A percentile compares a stretch with the other conserved stretches of the same genome.
Conservation (phyloP, 2,113 vertebrate genomes). For the Clarias gariepinus region DNA sequence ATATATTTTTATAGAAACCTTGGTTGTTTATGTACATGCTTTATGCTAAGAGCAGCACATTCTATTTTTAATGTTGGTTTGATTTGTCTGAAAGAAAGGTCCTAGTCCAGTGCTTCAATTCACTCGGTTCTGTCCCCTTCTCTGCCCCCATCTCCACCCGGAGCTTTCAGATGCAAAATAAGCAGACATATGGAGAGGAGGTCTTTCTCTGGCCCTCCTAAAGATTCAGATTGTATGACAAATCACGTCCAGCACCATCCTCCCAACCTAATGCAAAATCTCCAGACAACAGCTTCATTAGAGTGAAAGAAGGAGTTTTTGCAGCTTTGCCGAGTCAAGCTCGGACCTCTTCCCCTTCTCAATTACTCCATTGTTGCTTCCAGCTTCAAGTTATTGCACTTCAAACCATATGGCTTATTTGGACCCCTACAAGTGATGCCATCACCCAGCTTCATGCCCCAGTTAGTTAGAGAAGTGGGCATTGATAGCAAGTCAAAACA, state of each 20-base stretch:
- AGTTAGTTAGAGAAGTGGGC: slow-evolving; percentile 14
- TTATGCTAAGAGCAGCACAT: slow-evolving; percentile 2
- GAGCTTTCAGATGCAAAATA: slow-evolving; percentile 79
- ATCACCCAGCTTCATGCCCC: slow-evolving; percentile 12
- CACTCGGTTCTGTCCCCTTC: slow-evolving; percentile 51
- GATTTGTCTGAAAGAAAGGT: slow-evolving; percentile 43
- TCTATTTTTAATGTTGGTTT: slow-evolving; percentile 37
- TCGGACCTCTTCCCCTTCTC: slow-evolving; percentile 68
- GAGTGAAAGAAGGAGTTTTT: slow-evolving; percentile 74
- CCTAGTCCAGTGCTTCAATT: slow-evolving; percentile 48
- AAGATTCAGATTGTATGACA: slow-evolving; percentile 82
- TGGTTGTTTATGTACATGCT: not conserved
- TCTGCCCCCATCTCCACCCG: slow-evolving; percentile 51
- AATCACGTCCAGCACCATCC: slow-evolving; percentile 72
- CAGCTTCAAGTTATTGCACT: slow-evolving; percentile 74
- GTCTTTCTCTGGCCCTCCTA: slow-evolving; percentile 74
- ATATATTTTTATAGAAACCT: not conserved
- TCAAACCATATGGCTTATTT: slow-evolving; percentile 67
- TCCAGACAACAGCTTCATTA: slow-evolving; percentile 80
- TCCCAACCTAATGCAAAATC: slow-evolving; percentile 52
- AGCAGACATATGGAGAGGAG: slow-evolving; percentile 81
- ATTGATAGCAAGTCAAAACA: slow-evolving; percentile 1
- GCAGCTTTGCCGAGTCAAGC: slow-evolving; percentile 76
- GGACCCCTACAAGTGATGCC: slow-evolving; percentile 52
- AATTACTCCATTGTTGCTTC: slow-evolving; percentile 72